Percentiles rank a stretch among this genome's conserved stretches.
phyloP scores from a whole-genome alignment of 1,140 invertebrate genomes.

The Scaptodrosophila lebanonensis region DNA sequence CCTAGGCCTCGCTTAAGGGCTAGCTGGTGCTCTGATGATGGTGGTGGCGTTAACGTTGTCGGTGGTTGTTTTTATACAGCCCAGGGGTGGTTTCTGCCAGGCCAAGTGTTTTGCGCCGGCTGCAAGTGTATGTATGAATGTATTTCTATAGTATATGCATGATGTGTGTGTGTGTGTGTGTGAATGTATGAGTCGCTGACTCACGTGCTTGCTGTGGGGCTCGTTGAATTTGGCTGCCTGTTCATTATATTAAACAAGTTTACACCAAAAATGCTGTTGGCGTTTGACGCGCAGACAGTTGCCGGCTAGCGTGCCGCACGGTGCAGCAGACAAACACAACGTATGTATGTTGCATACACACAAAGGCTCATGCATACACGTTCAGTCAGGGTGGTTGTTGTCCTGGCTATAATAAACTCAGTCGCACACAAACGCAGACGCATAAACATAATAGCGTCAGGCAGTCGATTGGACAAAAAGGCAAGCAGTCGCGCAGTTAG shows the following conservation, averaged over 20 bases:
- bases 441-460: slow-evolving; percentile 38
- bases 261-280: slow-evolving; percentile 64
- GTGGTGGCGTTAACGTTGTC: not conserved
- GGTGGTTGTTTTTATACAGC: slow-evolving; percentile 65
- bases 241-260: slow-evolving; percentile 74
- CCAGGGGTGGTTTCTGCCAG: slow-evolving; percentile 47
- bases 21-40: not conserved
- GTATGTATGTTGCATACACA: not conserved
- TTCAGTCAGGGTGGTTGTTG: slow-evolving; percentile 37
- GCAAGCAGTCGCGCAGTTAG: too few species aligned
- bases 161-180: not conserved
- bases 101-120: not conserved
- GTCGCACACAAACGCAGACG: slow-evolving; percentile 45
- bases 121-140: not conserved
- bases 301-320: slow-evolving; percentile 28
- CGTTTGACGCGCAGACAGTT: slow-evolving; percentile 48
- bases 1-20: not conserved
- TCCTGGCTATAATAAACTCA: slow-evolving; percentile 64
- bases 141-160: not conserved
- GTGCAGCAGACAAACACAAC: not conserved
- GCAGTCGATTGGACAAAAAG: slow-evolving; percentile 10
- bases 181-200: slow-evolving; percentile 32
- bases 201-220: slow-evolving; percentile 51
- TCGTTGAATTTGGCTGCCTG: slow-evolving; percentile 41
- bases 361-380: slow-evolving; percentile 5